These are phyloP conservation scores for Caenorhabditis inopinata DNA, from an alignment of 1,140 invertebrate species.

Conservation along the genomic window DNA sequence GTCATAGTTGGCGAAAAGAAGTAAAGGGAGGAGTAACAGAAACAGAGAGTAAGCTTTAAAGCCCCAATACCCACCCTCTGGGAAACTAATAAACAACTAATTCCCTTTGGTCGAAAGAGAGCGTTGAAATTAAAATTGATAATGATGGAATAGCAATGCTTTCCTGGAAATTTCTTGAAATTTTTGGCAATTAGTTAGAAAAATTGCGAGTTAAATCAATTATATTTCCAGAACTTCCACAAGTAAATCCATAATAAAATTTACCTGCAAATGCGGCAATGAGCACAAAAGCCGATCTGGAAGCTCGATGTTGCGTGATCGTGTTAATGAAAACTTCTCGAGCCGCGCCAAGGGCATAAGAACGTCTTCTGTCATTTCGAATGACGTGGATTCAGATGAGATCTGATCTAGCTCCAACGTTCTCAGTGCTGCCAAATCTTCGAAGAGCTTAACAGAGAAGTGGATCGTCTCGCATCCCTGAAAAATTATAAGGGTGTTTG, in stretches of 20 bases:
- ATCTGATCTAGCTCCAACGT: neutral
- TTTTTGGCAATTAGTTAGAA: no score
- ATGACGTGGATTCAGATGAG: neutral
- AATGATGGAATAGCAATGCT: no score
- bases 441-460: neutral
- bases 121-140: no score
- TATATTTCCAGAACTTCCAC: no score
- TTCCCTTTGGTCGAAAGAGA: neutral
- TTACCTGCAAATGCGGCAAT: neutral
- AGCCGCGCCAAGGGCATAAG: neutral
- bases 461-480: neutral
- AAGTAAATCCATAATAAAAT: no score
- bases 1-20: neutral
- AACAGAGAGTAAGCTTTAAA: conserved; percentile 34
- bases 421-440: neutral
- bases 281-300: neutral
- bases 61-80: neutral
- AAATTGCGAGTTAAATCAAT: no score
- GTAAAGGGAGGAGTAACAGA: neutral
- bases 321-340: neutral
- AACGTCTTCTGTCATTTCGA: conserved; percentile 13
- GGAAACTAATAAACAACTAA: conserved; percentile 30
- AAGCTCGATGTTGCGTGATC: neutral
- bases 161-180: no score
- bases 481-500: neutral